Conservation (phyloP, 2,888 invertebrate genomes). For the Sylvicola fuscatus region DNA sequence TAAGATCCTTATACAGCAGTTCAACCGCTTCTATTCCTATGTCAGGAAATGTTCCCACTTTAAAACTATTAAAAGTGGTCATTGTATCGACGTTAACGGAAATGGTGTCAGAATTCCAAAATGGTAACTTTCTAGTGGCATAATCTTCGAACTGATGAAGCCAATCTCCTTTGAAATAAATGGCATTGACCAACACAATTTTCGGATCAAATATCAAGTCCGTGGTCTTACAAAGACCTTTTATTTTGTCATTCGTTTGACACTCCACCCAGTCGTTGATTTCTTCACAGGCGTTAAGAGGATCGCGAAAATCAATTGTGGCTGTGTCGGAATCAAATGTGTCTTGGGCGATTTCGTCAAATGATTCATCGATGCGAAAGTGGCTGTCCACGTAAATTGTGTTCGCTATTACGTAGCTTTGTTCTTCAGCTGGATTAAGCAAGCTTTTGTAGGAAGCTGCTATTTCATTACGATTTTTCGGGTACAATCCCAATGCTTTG, state of each 20-base stretch:
- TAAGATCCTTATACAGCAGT: constrained; percentile 40
- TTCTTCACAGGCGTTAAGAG: constrained; percentile 23
- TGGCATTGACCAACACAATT: constrained; percentile 51
- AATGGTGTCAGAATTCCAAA: too few species aligned
- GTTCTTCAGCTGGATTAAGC: constrained; percentile 1
- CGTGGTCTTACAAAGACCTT: constrained; percentile 38
- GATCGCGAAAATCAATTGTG: constrained; percentile 32
- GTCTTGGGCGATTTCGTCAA: constrained; percentile 30
- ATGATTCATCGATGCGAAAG: constrained; percentile 28
- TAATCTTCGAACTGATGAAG: constrained; percentile 5
- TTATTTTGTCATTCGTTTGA: constrained; percentile 56
- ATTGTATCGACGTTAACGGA: too few species aligned
- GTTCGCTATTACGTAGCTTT: constrained; percentile 27
- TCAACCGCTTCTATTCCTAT: constrained; percentile 38
- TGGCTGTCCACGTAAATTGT: constrained; percentile 38
- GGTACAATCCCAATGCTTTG: constrained; percentile 31
- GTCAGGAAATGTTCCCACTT: constrained; percentile 26
- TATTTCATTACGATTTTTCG: constrained; percentile 12
- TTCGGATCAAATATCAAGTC: constrained; percentile 30
- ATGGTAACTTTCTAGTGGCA: too few species aligned
- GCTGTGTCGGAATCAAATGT: constrained; percentile 42
- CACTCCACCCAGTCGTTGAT: constrained; percentile 58
- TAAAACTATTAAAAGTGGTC: constrained; percentile 14
- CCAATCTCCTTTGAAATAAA: constrained; percentile 66
- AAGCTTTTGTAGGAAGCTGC: constrained; percentile 5